Evolutionary conservation across 2,888 invertebrate genomes (phyloP).

Genomic region (Sesamia inferens): DNA sequence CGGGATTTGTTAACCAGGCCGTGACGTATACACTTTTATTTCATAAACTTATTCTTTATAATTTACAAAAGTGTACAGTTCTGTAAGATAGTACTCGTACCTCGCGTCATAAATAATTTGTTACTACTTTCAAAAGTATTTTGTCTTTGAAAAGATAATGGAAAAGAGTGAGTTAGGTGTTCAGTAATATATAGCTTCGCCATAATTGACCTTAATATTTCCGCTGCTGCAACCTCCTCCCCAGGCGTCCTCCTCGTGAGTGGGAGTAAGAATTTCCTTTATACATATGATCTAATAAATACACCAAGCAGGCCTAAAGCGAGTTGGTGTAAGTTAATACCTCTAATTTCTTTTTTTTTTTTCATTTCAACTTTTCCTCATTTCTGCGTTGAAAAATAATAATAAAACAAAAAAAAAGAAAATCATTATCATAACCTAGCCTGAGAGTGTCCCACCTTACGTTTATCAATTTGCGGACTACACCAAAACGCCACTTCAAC

Average conservation of each 20-base stretch:
- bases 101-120: background rate
- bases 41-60: constrained; percentile 15
- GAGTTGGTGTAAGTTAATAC: background rate
- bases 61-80: constrained; percentile 1
- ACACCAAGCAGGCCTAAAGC: background rate
- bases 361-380: too few species aligned
- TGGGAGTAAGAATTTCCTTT: background rate
- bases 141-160: background rate
- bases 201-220: background rate
- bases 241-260: background rate
- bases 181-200: background rate
- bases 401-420: too few species aligned
- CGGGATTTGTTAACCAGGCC: constrained; percentile 34
- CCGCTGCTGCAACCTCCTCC: too few species aligned
- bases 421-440: too few species aligned
- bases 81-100: background rate
- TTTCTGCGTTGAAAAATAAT: too few species aligned
- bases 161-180: background rate
- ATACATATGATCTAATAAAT: background rate
- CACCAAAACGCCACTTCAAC: too few species aligned
- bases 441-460: too few species aligned
- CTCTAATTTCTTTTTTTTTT: too few species aligned
- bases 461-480: too few species aligned
- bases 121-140: background rate
- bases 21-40: constrained; percentile 17